Base-by-base conservation (phyloP, 2,113 vertebrate genomes). In the Cettia cetti region DNA sequence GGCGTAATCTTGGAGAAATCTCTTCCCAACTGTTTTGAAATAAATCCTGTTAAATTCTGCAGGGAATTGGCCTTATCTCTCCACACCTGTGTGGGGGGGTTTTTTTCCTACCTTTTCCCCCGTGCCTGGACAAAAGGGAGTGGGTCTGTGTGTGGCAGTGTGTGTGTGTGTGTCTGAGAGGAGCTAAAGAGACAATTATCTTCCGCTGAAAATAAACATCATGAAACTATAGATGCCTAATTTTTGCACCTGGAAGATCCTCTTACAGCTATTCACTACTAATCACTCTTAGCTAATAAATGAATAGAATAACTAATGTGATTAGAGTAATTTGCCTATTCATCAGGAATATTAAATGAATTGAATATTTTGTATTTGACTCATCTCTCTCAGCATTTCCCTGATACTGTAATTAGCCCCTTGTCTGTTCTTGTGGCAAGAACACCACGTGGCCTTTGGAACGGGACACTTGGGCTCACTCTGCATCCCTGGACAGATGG, bases 251-350 rank as follows among this genome's bases (percentile, higher is more conserved):
- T 98, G 95, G 96, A 98, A 97, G 97, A 97, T 95, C 92, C 92
- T 97, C 92, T 97, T 96, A 87, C 92, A 96, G 96, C 92, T 97
- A 98, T 98, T 98, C 97, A 97, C 95, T 92, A 83, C 96, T 97
- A 98, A 98, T 98, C 97, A 97, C 94, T 98, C 96, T 97, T 91
- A 96, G 96, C 97, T 98, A 98, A 98, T 97, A 98, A 97, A 97
- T 97, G 97, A 98, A 97, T 97, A 97, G 98, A 98, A 98, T 97
- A 98, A 97, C 97, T 98, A 98, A 98, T 98, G 97, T 97, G 95
- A 98, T 98, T 97, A 98, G 94, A 97, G 96, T 96, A 97, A 98
- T 97, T 98, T 97, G 96, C 97, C 95, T 96, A 95, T 97, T 97
- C 96, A 97, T 97, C 96, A 82, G 96, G 98, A 97, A 97, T 98